Evolutionary conservation across 1,140 invertebrate genomes (phyloP).

Genomic region (Epicauta chinensis): DNA sequence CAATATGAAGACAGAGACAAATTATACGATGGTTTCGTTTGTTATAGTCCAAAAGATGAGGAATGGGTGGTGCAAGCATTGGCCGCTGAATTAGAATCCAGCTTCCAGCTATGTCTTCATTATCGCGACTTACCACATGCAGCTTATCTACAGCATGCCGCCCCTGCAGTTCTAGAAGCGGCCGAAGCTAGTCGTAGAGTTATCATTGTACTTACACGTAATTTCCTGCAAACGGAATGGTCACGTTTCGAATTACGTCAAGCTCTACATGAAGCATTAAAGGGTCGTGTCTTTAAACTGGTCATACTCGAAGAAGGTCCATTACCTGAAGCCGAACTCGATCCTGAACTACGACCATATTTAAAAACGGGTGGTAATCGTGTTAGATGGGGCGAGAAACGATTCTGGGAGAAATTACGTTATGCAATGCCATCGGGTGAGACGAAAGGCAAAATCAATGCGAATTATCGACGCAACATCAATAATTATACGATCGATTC

Average conservation of each 20-base stretch:
- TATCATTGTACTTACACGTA: constrained; percentile 72
- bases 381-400: constrained; percentile 80
- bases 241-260: constrained; percentile 76
- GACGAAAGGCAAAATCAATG: constrained; percentile 55
- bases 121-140: constrained; percentile 71
- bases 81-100: constrained; percentile 76
- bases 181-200: constrained; percentile 77
- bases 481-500: constrained; percentile 70
- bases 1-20: constrained; percentile 72
- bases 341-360: constrained; percentile 81
- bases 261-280: constrained; percentile 78
- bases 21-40: constrained; percentile 86
- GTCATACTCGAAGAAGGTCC: constrained; percentile 81
- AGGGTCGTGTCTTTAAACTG: constrained; percentile 74
- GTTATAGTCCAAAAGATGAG: constrained; percentile 89
- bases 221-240: constrained; percentile 84
- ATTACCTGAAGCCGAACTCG: constrained; percentile 70
- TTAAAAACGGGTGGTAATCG: constrained; percentile 75
- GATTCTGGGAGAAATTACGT: constrained; percentile 86
- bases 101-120: constrained; percentile 81
- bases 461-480: constrained; percentile 64
- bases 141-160: constrained; percentile 64
- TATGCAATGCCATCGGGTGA: constrained; percentile 77
- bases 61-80: constrained; percentile 81
- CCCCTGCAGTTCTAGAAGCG: constrained; percentile 74